Percentiles rank a stretch among this genome's conserved stretches.
These are phyloP conservation scores for Amyelois transitella DNA, from an alignment of 1,140 invertebrate genomes.

Conservation along the genomic window DNA sequence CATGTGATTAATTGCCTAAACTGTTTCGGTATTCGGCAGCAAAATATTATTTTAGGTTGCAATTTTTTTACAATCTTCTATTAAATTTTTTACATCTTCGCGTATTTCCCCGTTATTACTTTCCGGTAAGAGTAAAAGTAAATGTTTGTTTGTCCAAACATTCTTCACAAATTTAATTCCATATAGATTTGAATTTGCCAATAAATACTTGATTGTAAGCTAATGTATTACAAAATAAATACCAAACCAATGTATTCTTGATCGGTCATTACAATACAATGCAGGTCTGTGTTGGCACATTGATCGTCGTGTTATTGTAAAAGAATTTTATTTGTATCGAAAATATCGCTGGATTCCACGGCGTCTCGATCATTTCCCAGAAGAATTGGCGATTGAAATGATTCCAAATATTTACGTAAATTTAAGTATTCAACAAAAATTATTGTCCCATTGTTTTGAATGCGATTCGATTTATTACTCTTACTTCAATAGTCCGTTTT, in stretches of 20 bases:
- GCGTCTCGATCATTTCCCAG: not conserved
- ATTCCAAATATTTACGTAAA: conserved; percentile 1
- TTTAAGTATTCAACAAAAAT: not conserved
- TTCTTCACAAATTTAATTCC: too few relatives aligned
- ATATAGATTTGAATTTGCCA: too few relatives aligned
- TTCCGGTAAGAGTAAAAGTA: too few relatives aligned
- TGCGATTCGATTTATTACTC: not conserved
- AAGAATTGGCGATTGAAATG: not conserved
- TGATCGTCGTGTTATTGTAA: too few relatives aligned
- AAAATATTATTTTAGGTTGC: not conserved
- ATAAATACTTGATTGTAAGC: too few relatives aligned
- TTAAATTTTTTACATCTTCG: too few relatives aligned
- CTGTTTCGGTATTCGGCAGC: not conserved
- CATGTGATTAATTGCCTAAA: not conserved
- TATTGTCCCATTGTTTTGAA: not conserved
- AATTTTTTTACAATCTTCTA: too few relatives aligned
- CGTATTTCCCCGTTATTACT: too few relatives aligned
- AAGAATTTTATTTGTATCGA: not conserved
- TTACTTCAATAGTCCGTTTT: too few relatives aligned
- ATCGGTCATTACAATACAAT: not conserved
- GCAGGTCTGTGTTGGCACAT: not conserved
- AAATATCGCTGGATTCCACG: not conserved
- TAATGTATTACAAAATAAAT: not conserved
- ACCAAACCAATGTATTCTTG: too few relatives aligned
- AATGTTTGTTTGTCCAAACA: too few relatives aligned